Evolutionary conservation across 2,888 invertebrate genomes (phyloP), one percentile per base, ranked within the genome.

Genomic region (Podotricha telesiphe): DNA sequence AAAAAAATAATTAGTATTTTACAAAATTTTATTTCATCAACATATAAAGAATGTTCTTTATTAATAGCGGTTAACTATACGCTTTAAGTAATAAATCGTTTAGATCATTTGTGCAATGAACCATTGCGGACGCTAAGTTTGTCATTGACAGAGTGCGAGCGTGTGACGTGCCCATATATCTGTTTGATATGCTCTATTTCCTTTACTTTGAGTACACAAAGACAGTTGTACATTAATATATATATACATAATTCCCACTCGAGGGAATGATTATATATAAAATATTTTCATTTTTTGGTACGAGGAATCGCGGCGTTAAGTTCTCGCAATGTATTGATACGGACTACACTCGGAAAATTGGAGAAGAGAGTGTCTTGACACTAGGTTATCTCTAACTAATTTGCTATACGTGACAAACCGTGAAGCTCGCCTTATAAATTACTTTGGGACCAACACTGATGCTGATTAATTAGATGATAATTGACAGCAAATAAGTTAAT

Each of bases 61-160:
- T 37, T 37, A 8, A 37, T 10, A 37, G 37, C 37, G 37, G 37
- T 37, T 37, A 37, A 37, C 37, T 37, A 37, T 37, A 59, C 42
- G 17, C 20, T 59, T 58, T 40, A 59, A 58, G 17, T 59, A 53
- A 55, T 28, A 68, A 70, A 68, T 61, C 59, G 20, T 45, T 53
- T 59, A 17, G 51, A 64, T 70, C 64, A 65, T 68, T 65, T 68
- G 68, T 55, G 65, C 68, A 70, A 70, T 70, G 68, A 68, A 40
- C 68, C 64, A 65, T 65, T 37, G 53, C 61, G 68, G 69, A 74
- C 73, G 34, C 56, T 17, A 67, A 58, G 68, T 74, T 68, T 73
- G 74, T 73, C 75, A 72, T 69, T 75, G 75, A 75, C 70, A 53
- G 65, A 72, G 72, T 68, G 67, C 64, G 75, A 67, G 50, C 56